Percentiles rank a stretch among this genome's conserved stretches.
These are phyloP conservation scores for Eidolon helvum DNA, from an alignment of 2,113 vertebrate species.

Conservation along the genomic window DNA sequence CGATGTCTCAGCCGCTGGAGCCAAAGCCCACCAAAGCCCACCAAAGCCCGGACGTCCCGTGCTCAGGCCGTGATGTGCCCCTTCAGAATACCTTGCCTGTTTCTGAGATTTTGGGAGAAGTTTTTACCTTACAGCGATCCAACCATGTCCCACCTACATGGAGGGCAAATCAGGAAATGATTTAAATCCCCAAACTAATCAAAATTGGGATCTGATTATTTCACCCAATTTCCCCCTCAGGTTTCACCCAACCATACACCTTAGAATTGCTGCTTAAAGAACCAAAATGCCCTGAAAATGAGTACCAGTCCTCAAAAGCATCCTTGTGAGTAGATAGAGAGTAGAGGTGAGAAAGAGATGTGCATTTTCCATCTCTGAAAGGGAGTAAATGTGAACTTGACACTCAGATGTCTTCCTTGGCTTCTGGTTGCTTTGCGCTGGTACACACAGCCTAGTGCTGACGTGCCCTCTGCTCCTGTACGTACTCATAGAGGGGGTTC, in stretches of 20 bases:
- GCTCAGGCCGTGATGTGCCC: not conserved
- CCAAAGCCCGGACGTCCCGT: not conserved
- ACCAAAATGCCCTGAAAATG: not conserved
- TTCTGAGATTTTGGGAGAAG: constrained; percentile 40
- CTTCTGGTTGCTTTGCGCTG: not conserved
- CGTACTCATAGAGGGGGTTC: constrained; percentile 50
- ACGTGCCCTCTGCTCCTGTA: constrained; percentile 46
- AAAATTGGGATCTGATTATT: constrained; percentile 50
- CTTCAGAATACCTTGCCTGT: not conserved
- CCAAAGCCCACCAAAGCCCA: not conserved
- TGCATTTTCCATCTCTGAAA: not conserved
- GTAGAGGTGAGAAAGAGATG: not conserved
- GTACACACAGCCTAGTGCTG: not conserved
- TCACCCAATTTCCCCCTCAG: constrained; percentile 25
- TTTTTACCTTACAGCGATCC: not conserved
- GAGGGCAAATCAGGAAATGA: constrained; percentile 44
- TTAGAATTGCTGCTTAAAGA: constrained; percentile 1
- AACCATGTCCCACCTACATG: not conserved
- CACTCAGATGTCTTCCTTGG: not conserved
- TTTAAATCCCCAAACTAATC: constrained; percentile 29
- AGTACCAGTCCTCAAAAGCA: not conserved
- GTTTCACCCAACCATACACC: not conserved
- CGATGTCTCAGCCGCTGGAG: not conserved
- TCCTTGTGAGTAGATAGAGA: not conserved
- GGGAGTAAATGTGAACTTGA: not conserved